A percentile compares a stretch with the other conserved stretches of the same genome.
Conservation (phyloP, 2,797 vertebrate genomes). For the Cottoperca gobio region DNA sequence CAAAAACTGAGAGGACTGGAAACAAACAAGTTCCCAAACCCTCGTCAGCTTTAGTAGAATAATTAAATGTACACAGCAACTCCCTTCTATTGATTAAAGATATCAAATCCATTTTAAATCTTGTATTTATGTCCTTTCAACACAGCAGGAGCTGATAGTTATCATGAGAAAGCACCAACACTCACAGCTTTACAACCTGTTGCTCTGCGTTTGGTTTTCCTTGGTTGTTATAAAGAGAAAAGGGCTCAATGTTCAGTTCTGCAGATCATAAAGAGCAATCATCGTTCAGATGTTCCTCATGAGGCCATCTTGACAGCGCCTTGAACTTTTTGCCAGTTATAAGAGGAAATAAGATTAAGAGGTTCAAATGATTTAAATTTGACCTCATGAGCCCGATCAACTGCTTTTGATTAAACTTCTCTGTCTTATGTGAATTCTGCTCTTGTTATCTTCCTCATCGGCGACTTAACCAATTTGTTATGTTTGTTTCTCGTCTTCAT, state of each 20-base stretch:
- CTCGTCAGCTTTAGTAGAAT: too few species aligned
- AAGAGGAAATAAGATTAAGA: conserved; percentile 5
- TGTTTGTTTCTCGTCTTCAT: background rate
- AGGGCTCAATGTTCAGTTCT: background rate
- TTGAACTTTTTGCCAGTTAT: conserved; percentile 30
- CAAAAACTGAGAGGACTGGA: conserved; percentile 18
- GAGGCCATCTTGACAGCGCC: background rate
- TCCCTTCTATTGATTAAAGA: background rate
- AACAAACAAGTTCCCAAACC: conserved; percentile 1
- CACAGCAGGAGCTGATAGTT: background rate
- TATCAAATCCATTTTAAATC: background rate
- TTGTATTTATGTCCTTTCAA: background rate
- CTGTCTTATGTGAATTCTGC: background rate
- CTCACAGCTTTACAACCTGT: background rate
- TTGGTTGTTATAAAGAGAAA: background rate
- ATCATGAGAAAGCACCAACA: background rate
- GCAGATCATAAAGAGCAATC: conserved; percentile 7
- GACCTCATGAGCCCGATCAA: background rate
- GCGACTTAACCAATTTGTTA: background rate
- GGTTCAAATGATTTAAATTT: background rate
- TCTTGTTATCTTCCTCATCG: background rate
- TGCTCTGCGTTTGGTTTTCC: background rate
- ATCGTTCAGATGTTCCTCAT: conserved; percentile 5
- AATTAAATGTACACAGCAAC: background rate
- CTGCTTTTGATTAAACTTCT: background rate